Evolutionary conservation across 1,140 invertebrate species (phyloP).

Genomic region (Drosophila insularis): DNA sequence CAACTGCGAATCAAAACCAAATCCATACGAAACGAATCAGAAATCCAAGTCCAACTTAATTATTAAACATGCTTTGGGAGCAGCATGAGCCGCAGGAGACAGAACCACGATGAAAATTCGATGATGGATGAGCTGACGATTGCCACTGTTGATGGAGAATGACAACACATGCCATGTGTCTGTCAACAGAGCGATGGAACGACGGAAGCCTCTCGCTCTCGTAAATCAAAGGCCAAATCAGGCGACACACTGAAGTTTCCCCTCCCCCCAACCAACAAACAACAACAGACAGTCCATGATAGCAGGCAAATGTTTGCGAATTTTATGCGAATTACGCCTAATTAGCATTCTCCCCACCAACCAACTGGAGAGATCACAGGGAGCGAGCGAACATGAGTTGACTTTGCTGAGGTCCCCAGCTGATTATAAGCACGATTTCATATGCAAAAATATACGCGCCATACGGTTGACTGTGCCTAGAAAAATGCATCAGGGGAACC

Average conservation of each 20-base stretch:
- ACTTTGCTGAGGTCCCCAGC: slow-evolving; percentile 24
- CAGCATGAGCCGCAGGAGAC: slow-evolving; percentile 9
- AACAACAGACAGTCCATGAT: slow-evolving; percentile 28
- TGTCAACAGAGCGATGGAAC: not conserved
- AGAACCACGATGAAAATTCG: slow-evolving; percentile 31
- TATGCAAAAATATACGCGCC: slow-evolving; percentile 75
- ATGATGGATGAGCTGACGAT: slow-evolving; percentile 71
- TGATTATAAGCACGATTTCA: slow-evolving; percentile 75
- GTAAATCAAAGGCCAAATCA: slow-evolving; percentile 62
- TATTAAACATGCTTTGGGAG: slow-evolving; percentile 47
- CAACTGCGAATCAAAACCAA: slow-evolving; percentile 13
- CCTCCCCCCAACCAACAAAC: not conserved
- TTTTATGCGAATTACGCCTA: slow-evolving; percentile 81
- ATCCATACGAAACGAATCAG: slow-evolving; percentile 21
- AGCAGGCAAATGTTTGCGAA: slow-evolving; percentile 76
- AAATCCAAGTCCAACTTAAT: slow-evolving; percentile 58
- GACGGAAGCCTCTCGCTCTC: slow-evolving; percentile 25
- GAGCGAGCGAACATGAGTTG: slow-evolving; percentile 3
- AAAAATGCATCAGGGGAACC: slow-evolving; percentile 44
- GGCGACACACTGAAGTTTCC: slow-evolving; percentile 16
- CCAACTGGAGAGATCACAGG: slow-evolving; percentile 34
- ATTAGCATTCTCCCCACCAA: slow-evolving; percentile 70
- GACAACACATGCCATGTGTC: slow-evolving; percentile 7
- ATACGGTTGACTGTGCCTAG: slow-evolving; percentile 40
- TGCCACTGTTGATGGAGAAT: slow-evolving; percentile 21